These are phyloP conservation scores for Calosoma granatense DNA, from an alignment of 1,140 invertebrate genomes.

Conservation along the genomic window DNA sequence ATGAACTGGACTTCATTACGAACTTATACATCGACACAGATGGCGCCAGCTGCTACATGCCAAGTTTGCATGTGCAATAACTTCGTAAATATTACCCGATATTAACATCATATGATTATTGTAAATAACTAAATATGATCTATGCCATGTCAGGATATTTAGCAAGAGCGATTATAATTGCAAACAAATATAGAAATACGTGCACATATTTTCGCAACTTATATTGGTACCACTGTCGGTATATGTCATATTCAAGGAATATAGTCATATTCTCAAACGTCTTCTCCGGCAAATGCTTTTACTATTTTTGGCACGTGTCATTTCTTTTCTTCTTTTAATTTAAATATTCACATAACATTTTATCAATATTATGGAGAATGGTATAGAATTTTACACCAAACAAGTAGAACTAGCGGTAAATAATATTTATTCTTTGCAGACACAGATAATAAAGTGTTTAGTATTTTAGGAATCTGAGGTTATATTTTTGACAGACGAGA, in stretches of 20 bases:
- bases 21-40: background rate
- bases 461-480: conserved; percentile 41
- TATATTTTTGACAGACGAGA: conserved; percentile 38
- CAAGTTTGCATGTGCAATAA: background rate
- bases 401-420: too few species aligned
- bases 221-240: background rate
- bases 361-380: background rate
- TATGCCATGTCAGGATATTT: too few species aligned
- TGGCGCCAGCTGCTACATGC: background rate
- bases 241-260: background rate
- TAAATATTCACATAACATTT: background rate
- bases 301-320: background rate
- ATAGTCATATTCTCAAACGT: background rate
- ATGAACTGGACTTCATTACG: background rate
- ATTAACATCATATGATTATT: background rate
- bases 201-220: too few species aligned
- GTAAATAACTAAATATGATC: background rate
- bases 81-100: background rate
- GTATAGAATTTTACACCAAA: too few species aligned
- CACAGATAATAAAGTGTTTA: too few species aligned
- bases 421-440: too few species aligned
- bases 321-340: background rate
- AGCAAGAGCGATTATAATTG: too few species aligned
- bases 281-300: background rate
- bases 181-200: too few species aligned